A percentile compares a stretch with the other conserved stretches of the same genome.
Evolutionary conservation across 2,797 vertebrate genomes (phyloP).

Genomic region (Pseudotriccus pelzelni): DNA sequence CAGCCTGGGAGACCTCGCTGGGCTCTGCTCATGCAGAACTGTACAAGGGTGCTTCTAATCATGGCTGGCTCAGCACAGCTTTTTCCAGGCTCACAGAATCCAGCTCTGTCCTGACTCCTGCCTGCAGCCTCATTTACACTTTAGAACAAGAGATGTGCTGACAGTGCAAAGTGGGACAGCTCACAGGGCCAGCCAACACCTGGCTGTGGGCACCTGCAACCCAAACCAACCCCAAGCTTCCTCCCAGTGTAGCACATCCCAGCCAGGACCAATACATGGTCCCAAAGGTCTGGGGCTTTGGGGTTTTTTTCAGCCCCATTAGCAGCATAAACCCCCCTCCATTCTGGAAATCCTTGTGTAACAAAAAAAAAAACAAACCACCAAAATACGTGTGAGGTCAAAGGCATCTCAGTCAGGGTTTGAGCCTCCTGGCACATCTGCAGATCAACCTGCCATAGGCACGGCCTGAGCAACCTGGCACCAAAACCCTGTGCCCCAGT

Average conservation of each 20-base stretch:
- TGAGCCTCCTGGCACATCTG: background rate
- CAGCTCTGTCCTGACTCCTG: background rate
- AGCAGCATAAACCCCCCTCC: background rate
- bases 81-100: background rate
- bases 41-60: background rate
- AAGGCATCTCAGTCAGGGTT: background rate
- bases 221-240: background rate
- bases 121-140: background rate
- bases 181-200: background rate
- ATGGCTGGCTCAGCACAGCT: background rate
- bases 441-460: background rate
- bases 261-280: rapidly evolving
- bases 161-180: background rate
- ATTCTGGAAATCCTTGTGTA: background rate
- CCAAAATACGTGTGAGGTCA: rapidly evolving
- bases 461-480: background rate
- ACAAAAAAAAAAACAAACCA: background rate
- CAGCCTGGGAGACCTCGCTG: background rate
- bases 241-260: background rate
- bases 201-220: background rate
- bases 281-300: background rate
- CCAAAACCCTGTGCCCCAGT: background rate
- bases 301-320: background rate
- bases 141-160: background rate
- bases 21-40: background rate